These are phyloP conservation scores for Subacronicta megacephala DNA, from an alignment of 2,888 invertebrate species.

Conservation along the genomic window DNA sequence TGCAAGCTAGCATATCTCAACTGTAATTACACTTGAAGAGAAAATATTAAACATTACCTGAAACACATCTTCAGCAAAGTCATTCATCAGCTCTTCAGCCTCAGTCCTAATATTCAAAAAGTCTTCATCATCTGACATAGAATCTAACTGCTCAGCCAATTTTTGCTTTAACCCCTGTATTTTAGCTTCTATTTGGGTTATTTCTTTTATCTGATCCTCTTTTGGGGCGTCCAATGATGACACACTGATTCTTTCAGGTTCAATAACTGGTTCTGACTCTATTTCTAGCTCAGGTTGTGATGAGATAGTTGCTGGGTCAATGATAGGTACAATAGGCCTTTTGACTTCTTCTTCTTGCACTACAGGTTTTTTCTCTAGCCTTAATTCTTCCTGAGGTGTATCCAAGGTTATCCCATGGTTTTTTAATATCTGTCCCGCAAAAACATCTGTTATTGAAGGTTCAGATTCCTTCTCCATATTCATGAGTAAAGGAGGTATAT, in stretches of 20 bases:
- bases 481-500: conserved; percentile 84
- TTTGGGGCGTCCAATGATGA: conserved; percentile 49
- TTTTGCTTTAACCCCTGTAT: conserved; percentile 87
- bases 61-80: conserved; percentile 86
- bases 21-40: not conserved
- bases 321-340: conserved; percentile 80
- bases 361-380: conserved; percentile 68
- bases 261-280: conserved; percentile 69
- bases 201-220: conserved; percentile 80
- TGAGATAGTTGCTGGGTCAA: conserved; percentile 81
- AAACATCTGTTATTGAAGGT: conserved; percentile 90
- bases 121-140: conserved; percentile 91
- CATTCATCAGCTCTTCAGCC: conserved; percentile 88
- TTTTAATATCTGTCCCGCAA: conserved; percentile 90
- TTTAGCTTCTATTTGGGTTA: conserved; percentile 90
- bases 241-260: conserved; percentile 25
- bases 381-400: conserved; percentile 66
- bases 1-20: too few relatives aligned
- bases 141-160: conserved; percentile 83
- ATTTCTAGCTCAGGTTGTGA: conserved; percentile 59
- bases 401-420: conserved; percentile 82
- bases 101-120: conserved; percentile 91
- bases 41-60: conserved; percentile 68
- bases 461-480: conserved; percentile 85
- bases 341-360: conserved; percentile 69